phyloP scores from a whole-genome alignment of 2,113 vertebrate species.

The Sceloporus undulatus region DNA sequence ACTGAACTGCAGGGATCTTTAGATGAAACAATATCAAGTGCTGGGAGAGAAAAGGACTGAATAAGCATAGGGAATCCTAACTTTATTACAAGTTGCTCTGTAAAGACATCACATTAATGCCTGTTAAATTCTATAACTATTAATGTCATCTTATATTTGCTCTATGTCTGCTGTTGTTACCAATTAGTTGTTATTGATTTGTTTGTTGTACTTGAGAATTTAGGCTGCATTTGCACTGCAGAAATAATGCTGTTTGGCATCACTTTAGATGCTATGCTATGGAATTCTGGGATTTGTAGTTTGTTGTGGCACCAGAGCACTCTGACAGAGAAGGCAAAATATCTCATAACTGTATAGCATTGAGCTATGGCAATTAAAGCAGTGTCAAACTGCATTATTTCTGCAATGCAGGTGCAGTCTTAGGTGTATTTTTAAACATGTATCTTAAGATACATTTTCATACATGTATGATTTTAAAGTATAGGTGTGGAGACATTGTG shows the following conservation, averaged over 20 bases:
- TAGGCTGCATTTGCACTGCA: too few species aligned
- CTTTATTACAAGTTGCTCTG: neutral
- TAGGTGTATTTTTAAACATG: neutral
- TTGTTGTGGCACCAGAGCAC: too few species aligned
- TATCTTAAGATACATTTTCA: neutral
- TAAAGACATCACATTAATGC: conserved; percentile 41
- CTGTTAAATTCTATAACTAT: neutral
- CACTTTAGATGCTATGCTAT: too few species aligned
- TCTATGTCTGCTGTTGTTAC: neutral
- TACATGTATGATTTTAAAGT: neutral
- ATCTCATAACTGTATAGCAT: too few species aligned
- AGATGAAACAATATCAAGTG: conserved; percentile 15
- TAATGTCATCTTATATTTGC: neutral
- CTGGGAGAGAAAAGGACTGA: neutral
- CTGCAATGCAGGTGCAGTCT: too few species aligned
- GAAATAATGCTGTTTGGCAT: too few species aligned
- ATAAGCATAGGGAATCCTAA: accelerated
- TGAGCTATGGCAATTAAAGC: too few species aligned
- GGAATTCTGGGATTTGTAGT: too few species aligned
- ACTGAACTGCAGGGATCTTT: conserved; percentile 31
- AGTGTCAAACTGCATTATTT: too few species aligned
- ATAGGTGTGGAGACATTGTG: too few species aligned
- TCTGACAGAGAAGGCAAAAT: too few species aligned
- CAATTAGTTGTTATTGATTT: neutral
- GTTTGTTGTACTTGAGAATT: neutral